These are phyloP conservation scores for Chaenodraco wilsoni DNA, from an alignment of 2,797 vertebrate species.

Conservation along the genomic window DNA sequence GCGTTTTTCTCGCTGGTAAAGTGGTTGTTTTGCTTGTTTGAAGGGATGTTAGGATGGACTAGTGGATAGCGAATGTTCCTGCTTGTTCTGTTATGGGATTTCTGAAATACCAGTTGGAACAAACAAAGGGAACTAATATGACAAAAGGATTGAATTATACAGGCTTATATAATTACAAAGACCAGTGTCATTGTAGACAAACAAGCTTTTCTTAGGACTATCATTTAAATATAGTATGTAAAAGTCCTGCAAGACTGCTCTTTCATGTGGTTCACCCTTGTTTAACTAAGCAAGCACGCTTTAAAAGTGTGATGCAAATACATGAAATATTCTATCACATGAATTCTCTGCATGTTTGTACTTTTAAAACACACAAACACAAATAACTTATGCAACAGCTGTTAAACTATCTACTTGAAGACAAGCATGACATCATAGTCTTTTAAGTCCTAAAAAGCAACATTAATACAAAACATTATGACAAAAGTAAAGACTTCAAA, in stretches of 20 bases:
- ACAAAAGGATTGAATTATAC: slow-evolving; percentile 13
- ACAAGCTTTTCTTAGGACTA: background rate
- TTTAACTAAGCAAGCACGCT: background rate
- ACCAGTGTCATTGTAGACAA: background rate
- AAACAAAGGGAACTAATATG: background rate
- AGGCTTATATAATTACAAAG: background rate
- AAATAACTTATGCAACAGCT: slow-evolving; percentile 12
- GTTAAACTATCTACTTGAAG: background rate
- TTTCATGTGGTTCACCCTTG: background rate
- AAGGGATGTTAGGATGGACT: slow-evolving; percentile 43
- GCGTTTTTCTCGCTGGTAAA: slow-evolving; percentile 52
- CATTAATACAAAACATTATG: slow-evolving; percentile 25
- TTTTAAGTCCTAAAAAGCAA: slow-evolving; percentile 29
- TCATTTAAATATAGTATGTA: background rate
- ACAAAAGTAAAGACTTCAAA: slow-evolving; percentile 26
- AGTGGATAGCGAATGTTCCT: slow-evolving; percentile 15
- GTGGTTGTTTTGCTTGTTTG: slow-evolving; percentile 52
- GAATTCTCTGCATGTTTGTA: background rate
- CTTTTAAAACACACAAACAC: slow-evolving; percentile 18
- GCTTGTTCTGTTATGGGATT: slow-evolving; percentile 6
- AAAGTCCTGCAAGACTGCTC: background rate
- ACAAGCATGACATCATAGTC: slow-evolving; percentile 24
- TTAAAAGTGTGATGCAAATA: slow-evolving; percentile 17
- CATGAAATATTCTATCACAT: background rate
- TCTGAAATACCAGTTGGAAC: background rate